Conservation (phyloP, 2,113 vertebrate genomes). For the Sturnus vulgaris region DNA sequence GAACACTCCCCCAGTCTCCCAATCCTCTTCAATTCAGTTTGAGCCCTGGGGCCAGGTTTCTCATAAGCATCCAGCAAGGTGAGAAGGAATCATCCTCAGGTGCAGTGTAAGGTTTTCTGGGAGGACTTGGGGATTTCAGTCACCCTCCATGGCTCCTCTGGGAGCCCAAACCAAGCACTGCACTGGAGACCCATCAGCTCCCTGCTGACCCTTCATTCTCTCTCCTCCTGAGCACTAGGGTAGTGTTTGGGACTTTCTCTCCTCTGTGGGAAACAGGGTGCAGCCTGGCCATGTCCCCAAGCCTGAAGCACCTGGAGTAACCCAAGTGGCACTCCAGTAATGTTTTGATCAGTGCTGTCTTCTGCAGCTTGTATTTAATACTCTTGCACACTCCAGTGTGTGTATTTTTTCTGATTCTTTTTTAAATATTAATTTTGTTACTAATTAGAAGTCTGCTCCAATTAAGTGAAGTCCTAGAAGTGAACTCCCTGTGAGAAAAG, state of each 20-base stretch:
- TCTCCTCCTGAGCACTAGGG: neutral
- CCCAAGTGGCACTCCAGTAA: neutral
- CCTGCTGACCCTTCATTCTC: neutral
- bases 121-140: neutral
- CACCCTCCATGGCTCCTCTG: neutral
- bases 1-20: neutral
- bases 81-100: neutral
- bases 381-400: neutral
- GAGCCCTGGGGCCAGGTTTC: neutral
- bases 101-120: neutral
- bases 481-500: neutral
- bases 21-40: accelerated
- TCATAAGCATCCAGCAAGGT: neutral
- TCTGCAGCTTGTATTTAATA: neutral
- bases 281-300: neutral
- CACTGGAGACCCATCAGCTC: neutral
- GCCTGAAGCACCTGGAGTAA: accelerated
- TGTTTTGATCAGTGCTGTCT: neutral
- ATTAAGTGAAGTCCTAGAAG: neutral
- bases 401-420: neutral
- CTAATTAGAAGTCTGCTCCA: neutral
- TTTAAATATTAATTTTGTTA: neutral
- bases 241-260: neutral
- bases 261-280: neutral
- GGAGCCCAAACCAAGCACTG: accelerated